Evolutionary conservation across 2,113 vertebrate genomes (phyloP).

Genomic region (Lagopus muta): DNA sequence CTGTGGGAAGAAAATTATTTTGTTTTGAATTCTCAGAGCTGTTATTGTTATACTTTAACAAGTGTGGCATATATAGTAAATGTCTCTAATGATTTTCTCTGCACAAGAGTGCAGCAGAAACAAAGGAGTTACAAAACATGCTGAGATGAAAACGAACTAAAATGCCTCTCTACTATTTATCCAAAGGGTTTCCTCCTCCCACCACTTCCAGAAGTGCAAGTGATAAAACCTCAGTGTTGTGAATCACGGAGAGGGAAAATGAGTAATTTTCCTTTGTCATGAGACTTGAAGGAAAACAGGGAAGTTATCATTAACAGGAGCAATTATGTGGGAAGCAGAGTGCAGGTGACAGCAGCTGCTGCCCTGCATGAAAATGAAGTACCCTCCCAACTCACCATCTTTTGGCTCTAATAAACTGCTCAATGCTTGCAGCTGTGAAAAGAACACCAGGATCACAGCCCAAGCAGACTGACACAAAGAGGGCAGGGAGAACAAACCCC

Average conservation of each 20-base stretch:
- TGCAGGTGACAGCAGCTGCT: background rate
- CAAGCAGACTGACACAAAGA: background rate
- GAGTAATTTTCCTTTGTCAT: background rate
- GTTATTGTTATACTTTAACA: background rate
- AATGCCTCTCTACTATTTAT: slow-evolving; percentile 31
- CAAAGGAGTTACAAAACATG: background rate
- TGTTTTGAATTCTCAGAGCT: background rate
- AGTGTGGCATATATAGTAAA: background rate
- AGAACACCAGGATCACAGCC: background rate
- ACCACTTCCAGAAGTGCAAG: slow-evolving; percentile 28
- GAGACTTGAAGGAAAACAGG: slow-evolving; percentile 21
- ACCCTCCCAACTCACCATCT: background rate
- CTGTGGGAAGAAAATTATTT: background rate
- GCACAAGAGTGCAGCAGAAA: background rate
- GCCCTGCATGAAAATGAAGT: background rate
- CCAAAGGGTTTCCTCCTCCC: slow-evolving; percentile 13
- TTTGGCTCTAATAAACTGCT: fast-evolving
- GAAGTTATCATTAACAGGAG: background rate
- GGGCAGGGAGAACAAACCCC: background rate
- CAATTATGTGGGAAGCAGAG: background rate
- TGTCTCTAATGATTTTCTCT: background rate
- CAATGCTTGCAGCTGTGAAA: background rate
- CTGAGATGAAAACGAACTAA: slow-evolving; percentile 7
- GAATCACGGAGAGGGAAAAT: background rate
- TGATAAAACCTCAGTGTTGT: slow-evolving; percentile 11